Evolutionary conservation across 2,113 vertebrate species (phyloP), one percentile per base, ranked within the genome.

Genomic region (Paradisaea rubra): DNA sequence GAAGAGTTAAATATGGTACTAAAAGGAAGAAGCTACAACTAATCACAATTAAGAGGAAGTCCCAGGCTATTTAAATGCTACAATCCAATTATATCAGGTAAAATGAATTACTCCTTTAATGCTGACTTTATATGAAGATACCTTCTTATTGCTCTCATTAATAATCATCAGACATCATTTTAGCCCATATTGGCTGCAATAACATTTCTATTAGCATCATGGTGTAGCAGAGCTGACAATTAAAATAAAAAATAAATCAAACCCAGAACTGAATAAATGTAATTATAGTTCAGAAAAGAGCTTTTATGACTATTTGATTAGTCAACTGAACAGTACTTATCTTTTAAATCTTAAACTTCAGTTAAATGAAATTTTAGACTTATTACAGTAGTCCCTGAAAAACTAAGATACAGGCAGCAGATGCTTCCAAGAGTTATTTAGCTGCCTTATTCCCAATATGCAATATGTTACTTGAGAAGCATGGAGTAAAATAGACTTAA

Each of bases 71-170:
- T 98, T 98, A 97, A 97, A 98, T 71, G 91, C 97, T 98, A 97
- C 98, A 98, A 98, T 98, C 98, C 98, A 98, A 99, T 98, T 98
- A 98, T 97, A 98, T 98, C 97, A 97, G 97, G 96, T 97, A 97
- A 98, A 98, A 98, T 98, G 98, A 97, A 98, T 98, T 98, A 98
- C 98, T 99, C 97, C 97, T 98, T 98, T 99, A 98, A 98, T 98
- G 98, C 98, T 97, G 97, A 98, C 98, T 98, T 98, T 98, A 98
- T 98, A 98, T 97, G 98, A 98, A 98, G 98, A 98, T 98, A 98
- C 98, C 97, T 97, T 98, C 98, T 98, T 99, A 99, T 99, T 99
- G 98, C 98, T 96, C 98, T 98, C 99, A 99, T 99, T 99, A 99
- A 99, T 99, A 99, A 99, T 98, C 97, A 98, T 98, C 98, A 99